Conservation (phyloP, 2,113 vertebrate genomes). For the Macaca mulatta region DNA sequence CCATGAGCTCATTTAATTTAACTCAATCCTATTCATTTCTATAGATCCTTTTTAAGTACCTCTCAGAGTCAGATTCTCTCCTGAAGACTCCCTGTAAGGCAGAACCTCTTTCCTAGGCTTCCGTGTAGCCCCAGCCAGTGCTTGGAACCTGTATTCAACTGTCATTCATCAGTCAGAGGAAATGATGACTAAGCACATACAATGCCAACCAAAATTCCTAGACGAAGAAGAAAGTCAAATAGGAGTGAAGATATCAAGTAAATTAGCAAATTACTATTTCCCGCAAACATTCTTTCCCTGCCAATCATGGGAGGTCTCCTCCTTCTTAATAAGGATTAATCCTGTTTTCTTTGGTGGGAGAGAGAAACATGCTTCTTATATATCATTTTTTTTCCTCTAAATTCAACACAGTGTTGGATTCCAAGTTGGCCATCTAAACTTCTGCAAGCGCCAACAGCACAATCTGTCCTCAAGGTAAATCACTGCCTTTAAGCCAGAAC, state of each 20-base stretch:
- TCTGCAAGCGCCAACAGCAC: conserved; percentile 55
- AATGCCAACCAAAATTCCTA: conserved; percentile 23
- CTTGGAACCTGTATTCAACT: not conserved
- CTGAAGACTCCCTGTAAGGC: not conserved
- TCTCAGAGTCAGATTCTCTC: not conserved
- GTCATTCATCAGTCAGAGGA: no score
- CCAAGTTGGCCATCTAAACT: conserved; percentile 42
- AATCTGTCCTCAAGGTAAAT: conserved; percentile 41
- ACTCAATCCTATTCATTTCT: not conserved
- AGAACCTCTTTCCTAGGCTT: not conserved
- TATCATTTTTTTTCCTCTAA: not conserved
- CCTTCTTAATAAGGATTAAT: conserved; percentile 19
- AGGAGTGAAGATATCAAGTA: not conserved
- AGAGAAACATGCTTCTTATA: not conserved
- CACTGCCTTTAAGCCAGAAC: conserved; percentile 53
- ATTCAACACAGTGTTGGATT: conserved; percentile 31
- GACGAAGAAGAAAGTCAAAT: not conserved
- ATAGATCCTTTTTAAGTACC: not conserved
- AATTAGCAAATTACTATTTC: conserved; percentile 39
- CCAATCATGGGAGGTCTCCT: not conserved
- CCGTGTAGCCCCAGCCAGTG: not conserved
- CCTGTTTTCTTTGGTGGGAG: not conserved
- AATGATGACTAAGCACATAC: not conserved
- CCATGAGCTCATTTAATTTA: conserved; percentile 15
- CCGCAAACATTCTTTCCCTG: not conserved